Conservation (phyloP, 1,140 invertebrate species). For the Fopius arisanus region DNA sequence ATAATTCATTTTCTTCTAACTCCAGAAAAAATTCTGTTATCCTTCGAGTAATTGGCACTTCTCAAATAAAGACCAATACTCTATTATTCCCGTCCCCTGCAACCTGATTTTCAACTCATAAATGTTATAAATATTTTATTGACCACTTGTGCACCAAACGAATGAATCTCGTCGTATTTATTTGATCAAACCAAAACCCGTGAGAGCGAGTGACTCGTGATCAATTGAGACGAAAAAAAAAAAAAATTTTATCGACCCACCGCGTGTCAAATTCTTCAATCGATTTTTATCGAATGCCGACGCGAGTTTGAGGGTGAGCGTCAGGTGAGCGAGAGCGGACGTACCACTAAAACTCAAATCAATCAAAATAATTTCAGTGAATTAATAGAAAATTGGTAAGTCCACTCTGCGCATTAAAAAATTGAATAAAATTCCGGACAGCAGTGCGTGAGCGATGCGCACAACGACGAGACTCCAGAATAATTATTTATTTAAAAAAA, state of each 20-base stretch:
- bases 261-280: background rate
- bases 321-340: conserved; percentile 19
- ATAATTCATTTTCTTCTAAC: too few species aligned
- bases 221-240: background rate
- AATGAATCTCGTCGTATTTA: background rate
- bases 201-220: conserved; percentile 22
- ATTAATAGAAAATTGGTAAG: background rate
- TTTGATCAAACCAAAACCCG: background rate
- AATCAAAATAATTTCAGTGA: background rate
- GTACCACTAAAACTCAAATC: background rate
- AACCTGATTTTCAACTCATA: background rate
- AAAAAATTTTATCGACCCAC: conserved; percentile 7
- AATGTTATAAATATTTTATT: background rate
- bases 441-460: conserved; percentile 29
- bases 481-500: background rate
- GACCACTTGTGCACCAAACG: background rate
- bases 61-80: too few species aligned
- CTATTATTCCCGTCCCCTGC: too few species aligned
- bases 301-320: conserved; percentile 20
- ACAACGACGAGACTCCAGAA: conserved; percentile 23
- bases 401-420: conserved; percentile 4
- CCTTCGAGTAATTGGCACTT: too few species aligned
- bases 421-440: background rate
- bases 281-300: conserved; percentile 22
- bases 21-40: too few species aligned